These are phyloP conservation scores for Cladopsammia gracilis DNA, from an alignment of 64 coral and sea anemone species.

Conservation along the genomic window DNA sequence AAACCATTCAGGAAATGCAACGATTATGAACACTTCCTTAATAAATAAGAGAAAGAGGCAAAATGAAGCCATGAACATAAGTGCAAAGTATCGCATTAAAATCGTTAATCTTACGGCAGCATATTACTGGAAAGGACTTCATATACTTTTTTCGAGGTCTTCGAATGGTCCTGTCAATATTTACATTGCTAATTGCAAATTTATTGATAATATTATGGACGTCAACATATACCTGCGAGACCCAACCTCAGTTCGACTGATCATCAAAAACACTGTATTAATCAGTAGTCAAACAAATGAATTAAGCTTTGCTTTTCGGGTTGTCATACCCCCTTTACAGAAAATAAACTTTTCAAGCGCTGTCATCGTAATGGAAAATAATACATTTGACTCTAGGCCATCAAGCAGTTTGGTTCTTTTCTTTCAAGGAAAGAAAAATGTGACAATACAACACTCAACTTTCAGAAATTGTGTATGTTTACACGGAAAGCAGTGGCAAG, in stretches of 20 bases:
- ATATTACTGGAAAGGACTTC: neutral
- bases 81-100: neutral
- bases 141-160: neutral
- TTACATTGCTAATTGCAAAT: neutral
- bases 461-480: neutral
- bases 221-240: neutral
- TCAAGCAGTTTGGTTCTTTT: neutral
- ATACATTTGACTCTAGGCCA: neutral
- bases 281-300: neutral
- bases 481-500: neutral
- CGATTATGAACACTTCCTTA: neutral
- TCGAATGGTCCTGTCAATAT: neutral
- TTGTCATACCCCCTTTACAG: neutral
- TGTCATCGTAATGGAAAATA: neutral
- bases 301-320: neutral
- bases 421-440: constrained; percentile 3
- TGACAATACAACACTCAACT: neutral
- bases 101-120: neutral
- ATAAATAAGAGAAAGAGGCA: neutral
- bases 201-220: neutral
- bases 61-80: neutral
- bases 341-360: neutral
- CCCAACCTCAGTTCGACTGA: neutral
- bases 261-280: neutral
- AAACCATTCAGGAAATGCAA: neutral